Evolutionary conservation across 2,888 invertebrate genomes (phyloP), one percentile per base, ranked within the genome.

Genomic region (Heliconius charithonia): DNA sequence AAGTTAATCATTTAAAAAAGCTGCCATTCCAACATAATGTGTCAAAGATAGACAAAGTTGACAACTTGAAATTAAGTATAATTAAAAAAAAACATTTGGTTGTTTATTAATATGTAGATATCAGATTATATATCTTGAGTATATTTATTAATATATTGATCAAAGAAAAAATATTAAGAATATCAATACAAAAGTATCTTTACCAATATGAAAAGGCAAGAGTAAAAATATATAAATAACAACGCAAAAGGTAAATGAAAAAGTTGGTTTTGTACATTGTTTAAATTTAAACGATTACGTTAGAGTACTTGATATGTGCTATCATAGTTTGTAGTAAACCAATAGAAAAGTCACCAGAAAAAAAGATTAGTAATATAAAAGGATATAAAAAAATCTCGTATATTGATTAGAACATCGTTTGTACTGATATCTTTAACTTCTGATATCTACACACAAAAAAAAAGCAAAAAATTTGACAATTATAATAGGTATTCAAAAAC

Each of bases 11-110:
- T 59, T 59, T 29, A n/a, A 62, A 74, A 78, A 67, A 78, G 62
- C 73, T 78, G 73, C 67, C 72, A 78, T 74, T 78, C 77, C 59
- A 78, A 73, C 59, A 62, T 65, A 29, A 74, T 37, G 25, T 59
- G 27, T 65, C 22, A 63, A 32, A n/a, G 9, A 59, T 16, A n/a
- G 72, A 32, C 32, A 59, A 72, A 72, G 32, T 72, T 59, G 32
- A 59, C 72, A 72, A 72, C 32, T 72, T 59, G 22, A 29, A 27
- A 59, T 59, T 16, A 29, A 51, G 29, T 67, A 56, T n/a, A n/a
- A 41, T 25, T 16, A 3, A 25, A 69, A 25, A 69, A 67, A 63
- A 27, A n/a, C 9, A 32, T 37, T 32, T 32, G 32, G n/a, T n/a
- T 66, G 1, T 41, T 67, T n/a, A 10, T 12, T 41, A 37, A 37